These are phyloP conservation scores for Suricata suricatta DNA, from an alignment of 2,113 vertebrate genomes.

Conservation along the genomic window DNA sequence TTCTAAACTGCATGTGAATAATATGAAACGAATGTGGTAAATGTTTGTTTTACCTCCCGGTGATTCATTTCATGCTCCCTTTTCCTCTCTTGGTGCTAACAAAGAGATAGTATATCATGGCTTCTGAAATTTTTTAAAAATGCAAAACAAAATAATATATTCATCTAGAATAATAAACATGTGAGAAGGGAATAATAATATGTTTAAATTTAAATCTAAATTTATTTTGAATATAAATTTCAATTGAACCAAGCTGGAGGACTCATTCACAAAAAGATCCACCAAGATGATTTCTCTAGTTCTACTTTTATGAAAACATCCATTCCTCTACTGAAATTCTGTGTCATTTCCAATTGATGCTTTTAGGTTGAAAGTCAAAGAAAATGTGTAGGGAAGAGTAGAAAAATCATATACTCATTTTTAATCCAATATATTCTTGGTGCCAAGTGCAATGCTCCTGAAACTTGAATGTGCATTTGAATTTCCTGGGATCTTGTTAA, in stretches of 20 bases:
- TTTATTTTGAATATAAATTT: background rate
- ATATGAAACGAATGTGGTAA: background rate
- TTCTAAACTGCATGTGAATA: background rate
- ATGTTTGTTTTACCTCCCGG: background rate
- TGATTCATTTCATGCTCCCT: background rate
- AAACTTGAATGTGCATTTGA: background rate
- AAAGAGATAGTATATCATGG: background rate
- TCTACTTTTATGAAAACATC: background rate
- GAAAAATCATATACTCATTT: background rate
- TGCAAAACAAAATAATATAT: background rate
- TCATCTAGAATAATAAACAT: background rate
- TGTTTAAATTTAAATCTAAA: background rate
- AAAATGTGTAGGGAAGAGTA: background rate
- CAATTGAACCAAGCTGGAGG: background rate
- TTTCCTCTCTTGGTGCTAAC: background rate
- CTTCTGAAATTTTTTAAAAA: background rate
- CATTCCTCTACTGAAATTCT: background rate
- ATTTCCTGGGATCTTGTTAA: background rate
- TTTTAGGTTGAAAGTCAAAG: background rate
- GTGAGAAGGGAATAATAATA: background rate
- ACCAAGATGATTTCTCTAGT: background rate
- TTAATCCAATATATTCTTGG: background rate
- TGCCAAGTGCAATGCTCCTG: background rate
- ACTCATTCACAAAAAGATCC: background rate
- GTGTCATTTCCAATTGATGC: background rate